Base-by-base conservation (phyloP, 2,888 invertebrate species). In the Netelia melanura region DNA sequence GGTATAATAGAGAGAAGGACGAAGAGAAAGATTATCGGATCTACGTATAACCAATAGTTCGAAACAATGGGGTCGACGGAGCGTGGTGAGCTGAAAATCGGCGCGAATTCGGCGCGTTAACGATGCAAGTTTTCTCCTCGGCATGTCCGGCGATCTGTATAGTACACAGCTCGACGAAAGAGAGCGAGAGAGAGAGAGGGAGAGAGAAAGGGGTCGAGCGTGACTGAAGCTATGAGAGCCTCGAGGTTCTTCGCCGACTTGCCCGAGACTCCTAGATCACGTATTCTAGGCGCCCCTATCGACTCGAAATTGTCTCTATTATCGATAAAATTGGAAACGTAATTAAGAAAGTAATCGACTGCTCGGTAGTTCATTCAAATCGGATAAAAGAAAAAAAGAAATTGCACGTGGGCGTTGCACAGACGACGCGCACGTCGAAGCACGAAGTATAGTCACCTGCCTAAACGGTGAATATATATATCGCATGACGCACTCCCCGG, bases 381-480 rank as follows among this genome's bases (percentile, higher is more conserved):
- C 56, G 10, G 54, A 43, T 68, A 3, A 48, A 62, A 25, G 44
- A 25, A 38, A 52, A 11, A 23, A 38, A 67, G 21, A 56, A 61
- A 64, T 56, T 64, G 21, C 43, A 62, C 56, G 21, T 38, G 58
- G 44, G n/a, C 23, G 38, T 77, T 44, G 17, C 17, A 30, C 10
- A 10, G 48, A 38, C 38, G 30, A 54, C 25, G 2, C 30, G 21
- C 58, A 56, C 54, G 3, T 44, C 23, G 68, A 54, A 43, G 30
- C 43, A 65, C 56, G 77, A 87, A 89, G 88, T 89, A 83, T 81
- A 91, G 86, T 89, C 90, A 91, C 91, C 90, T 91, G 91, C 88
- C 87, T 91, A 89, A 90, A 89, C 87, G 89, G 81, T 86, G 89
- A 90, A 88, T 88, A 58, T 58, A 54, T 54, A 58, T 25, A 90